Evolutionary conservation across 2,113 vertebrate species (phyloP).

Genomic region (Heptranchias perlo): DNA sequence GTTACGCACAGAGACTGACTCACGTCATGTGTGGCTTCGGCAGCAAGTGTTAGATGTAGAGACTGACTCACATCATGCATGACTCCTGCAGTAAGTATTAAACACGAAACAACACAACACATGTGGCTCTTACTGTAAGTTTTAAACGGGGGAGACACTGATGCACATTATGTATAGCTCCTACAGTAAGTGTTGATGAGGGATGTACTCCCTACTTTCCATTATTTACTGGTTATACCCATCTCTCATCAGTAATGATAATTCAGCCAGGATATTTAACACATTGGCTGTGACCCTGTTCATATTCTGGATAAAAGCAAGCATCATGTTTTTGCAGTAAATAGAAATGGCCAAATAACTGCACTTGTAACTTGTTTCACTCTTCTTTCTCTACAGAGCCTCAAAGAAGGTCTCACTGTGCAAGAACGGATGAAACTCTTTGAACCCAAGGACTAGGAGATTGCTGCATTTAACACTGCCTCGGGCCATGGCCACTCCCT

Average conservation of each 20-base stretch:
- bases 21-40: background rate
- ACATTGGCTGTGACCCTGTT: background rate
- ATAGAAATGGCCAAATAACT: background rate
- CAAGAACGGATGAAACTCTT: constrained; percentile 96
- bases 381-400: constrained; percentile 66
- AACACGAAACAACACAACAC: no score
- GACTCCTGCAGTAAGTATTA: background rate
- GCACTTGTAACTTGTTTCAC: background rate
- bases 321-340: background rate
- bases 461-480: background rate
- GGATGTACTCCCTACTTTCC: background rate
- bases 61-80: background rate
- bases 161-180: background rate
- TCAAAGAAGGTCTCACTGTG: constrained; percentile 94
- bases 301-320: background rate
- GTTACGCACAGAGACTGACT: background rate
- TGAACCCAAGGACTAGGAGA: constrained; percentile 90
- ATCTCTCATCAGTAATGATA: background rate
- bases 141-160: no score
- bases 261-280: background rate
- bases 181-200: background rate
- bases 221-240: background rate
- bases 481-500: background rate
- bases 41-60: background rate
- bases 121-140: background rate